These are phyloP conservation scores for Ariolimax columbianus DNA, from an alignment of 2,888 invertebrate species.

Conservation along the genomic window DNA sequence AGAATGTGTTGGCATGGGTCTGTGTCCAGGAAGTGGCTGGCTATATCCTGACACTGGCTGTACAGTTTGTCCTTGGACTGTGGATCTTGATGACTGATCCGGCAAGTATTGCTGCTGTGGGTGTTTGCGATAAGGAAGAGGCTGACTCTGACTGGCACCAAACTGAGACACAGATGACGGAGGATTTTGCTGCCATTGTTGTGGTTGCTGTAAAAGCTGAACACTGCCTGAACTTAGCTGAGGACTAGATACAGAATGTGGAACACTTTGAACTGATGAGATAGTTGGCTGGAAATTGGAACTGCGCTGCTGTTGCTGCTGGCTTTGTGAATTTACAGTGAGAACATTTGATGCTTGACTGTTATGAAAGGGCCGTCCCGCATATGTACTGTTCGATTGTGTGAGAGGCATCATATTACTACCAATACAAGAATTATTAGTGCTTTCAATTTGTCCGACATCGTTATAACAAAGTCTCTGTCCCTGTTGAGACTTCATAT, in stretches of 20 bases:
- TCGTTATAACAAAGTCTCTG: slow-evolving; percentile 1
- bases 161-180: neutral
- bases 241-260: slow-evolving; percentile 27
- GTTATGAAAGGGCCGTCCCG: slow-evolving; percentile 1
- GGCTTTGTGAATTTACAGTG: slow-evolving; percentile 9
- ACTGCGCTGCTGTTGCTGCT: slow-evolving; percentile 23
- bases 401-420: neutral
- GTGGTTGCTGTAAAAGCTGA: slow-evolving; percentile 21
- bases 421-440: neutral
- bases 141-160: neutral
- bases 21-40: slow-evolving; percentile 40
- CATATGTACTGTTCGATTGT: neutral
- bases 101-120: neutral
- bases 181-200: slow-evolving; percentile 11
- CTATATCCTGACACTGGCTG: slow-evolving; percentile 41
- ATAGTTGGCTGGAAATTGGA: slow-evolving; percentile 15
- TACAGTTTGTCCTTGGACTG: neutral
- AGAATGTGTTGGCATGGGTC: slow-evolving; percentile 5
- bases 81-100: neutral
- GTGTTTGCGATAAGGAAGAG: neutral
- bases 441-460: neutral
- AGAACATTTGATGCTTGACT: neutral
- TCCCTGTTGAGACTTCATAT: slow-evolving; percentile 22
- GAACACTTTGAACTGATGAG: slow-evolving; percentile 25
- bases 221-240: slow-evolving; percentile 26